Percentiles rank a stretch among this genome's conserved stretches.
Conservation (phyloP, 2,888 invertebrate species). For the Malthinus seriepunctatus region DNA sequence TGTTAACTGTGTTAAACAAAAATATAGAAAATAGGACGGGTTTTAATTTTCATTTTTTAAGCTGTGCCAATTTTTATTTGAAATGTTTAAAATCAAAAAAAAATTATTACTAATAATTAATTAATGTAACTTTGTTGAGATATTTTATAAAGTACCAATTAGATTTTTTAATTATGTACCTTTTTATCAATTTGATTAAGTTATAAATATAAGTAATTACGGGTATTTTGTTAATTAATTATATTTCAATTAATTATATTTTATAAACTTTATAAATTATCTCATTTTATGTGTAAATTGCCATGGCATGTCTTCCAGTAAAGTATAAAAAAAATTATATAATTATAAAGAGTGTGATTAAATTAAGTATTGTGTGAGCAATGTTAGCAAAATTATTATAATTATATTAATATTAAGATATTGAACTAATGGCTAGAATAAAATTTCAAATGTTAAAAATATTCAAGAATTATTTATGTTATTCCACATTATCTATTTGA, state of each 20-base stretch:
- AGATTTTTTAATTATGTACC: too few species aligned
- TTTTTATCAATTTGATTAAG: too few species aligned
- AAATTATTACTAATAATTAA: neutral
- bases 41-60: conserved; percentile 1
- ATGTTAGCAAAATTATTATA: conserved; percentile 22
- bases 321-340: conserved; percentile 37
- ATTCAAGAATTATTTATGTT: neutral
- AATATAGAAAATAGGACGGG: neutral
- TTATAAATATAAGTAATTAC: too few species aligned
- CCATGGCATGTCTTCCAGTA: conserved; percentile 54
- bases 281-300: conserved; percentile 35
- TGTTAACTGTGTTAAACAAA: too few species aligned
- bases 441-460: conserved; percentile 12
- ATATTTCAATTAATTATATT: too few species aligned
- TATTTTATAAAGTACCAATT: too few species aligned
- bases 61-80: conserved; percentile 7
- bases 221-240: too few species aligned
- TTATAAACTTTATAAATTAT: conserved; percentile 15
- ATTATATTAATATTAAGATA: conserved; percentile 10
- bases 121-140: too few species aligned
- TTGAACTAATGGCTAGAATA: conserved; percentile 14
- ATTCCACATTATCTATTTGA: too few species aligned
- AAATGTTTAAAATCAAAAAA: conserved; percentile 1
- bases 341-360: conserved; percentile 29
- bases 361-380: conserved; percentile 21